Conservation (phyloP, 1,140 invertebrate species). For the Berghia stephanieae region DNA sequence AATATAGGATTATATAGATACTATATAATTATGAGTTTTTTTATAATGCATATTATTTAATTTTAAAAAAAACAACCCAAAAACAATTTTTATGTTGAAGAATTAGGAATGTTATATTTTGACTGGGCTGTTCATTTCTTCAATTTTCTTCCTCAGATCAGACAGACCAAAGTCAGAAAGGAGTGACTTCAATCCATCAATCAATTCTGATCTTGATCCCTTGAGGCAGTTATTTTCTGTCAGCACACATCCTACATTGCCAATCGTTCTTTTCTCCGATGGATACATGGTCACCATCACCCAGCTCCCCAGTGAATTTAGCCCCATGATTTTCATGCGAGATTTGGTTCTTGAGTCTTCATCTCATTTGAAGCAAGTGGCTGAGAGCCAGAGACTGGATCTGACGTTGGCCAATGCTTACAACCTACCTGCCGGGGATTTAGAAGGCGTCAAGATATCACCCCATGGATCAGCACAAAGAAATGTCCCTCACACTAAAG, state of each 20-base stretch:
- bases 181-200: constrained; percentile 18
- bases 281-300: constrained; percentile 63
- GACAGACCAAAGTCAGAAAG: constrained; percentile 29
- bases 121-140: background rate
- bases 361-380: constrained; percentile 46
- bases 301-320: constrained; percentile 51
- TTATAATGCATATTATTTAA: too few relatives aligned
- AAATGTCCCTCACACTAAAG: background rate
- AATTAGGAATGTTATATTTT: background rate
- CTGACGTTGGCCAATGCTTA: constrained; percentile 53
- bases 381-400: constrained; percentile 42
- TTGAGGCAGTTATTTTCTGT: constrained; percentile 61
- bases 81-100: too few relatives aligned
- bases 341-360: constrained; percentile 55
- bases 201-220: constrained; percentile 35
- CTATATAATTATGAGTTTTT: too few relatives aligned
- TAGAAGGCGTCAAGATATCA: constrained; percentile 18
- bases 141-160: constrained; percentile 18
- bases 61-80: too few relatives aligned
- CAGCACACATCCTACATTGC: constrained; percentile 58
- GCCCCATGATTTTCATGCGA: constrained; percentile 50
- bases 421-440: constrained; percentile 38
- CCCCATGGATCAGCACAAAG: background rate
- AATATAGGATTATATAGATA: too few relatives aligned
- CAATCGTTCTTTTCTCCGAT: constrained; percentile 65